A percentile compares a stretch with the other conserved stretches of the same genome.
phyloP scores from a whole-genome alignment of 2,888 invertebrate species.

The Halictus ligatus region DNA sequence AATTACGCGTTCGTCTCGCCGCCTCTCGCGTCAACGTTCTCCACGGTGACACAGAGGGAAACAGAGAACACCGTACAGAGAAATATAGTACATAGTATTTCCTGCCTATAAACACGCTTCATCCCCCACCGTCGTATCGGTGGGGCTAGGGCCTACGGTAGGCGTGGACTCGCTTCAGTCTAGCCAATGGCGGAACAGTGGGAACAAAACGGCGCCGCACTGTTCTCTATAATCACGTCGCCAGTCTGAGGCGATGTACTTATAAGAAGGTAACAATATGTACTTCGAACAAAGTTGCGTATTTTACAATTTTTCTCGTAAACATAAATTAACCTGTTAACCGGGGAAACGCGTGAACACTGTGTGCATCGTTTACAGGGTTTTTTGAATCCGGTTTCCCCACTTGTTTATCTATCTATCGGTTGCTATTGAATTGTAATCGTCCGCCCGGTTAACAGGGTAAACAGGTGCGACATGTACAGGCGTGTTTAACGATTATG shows the following conservation, averaged over 20 bases:
- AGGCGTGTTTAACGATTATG: not conserved
- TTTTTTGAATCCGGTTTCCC: not conserved
- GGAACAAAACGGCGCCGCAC: conserved; percentile 1
- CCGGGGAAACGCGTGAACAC: not conserved
- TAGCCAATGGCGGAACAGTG: conserved; percentile 8
- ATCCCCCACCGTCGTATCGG: not conserved
- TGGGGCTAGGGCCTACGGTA: conserved; percentile 1
- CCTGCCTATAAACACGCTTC: conserved; percentile 3
- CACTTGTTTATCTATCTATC: too few species aligned
- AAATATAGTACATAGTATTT: conserved; percentile 2
- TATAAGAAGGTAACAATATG: conserved; percentile 20
- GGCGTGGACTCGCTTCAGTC: conserved; percentile 9
- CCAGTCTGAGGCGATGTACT: not conserved
- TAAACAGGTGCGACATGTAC: not conserved
- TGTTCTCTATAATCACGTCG: not conserved
- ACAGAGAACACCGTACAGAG: not conserved
- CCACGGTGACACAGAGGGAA: not conserved
- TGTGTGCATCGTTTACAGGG: not conserved
- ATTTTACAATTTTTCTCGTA: conserved; percentile 33
- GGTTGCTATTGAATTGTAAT: not conserved
- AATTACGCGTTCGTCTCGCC: conserved; percentile 37
- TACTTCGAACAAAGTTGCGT: conserved; percentile 6
- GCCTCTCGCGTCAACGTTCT: not conserved
- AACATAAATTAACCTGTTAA: conserved; percentile 22
- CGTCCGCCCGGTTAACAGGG: not conserved